phyloP scores from a whole-genome alignment of 2,797 vertebrate genomes.

The Myotis pilosus region DNA sequence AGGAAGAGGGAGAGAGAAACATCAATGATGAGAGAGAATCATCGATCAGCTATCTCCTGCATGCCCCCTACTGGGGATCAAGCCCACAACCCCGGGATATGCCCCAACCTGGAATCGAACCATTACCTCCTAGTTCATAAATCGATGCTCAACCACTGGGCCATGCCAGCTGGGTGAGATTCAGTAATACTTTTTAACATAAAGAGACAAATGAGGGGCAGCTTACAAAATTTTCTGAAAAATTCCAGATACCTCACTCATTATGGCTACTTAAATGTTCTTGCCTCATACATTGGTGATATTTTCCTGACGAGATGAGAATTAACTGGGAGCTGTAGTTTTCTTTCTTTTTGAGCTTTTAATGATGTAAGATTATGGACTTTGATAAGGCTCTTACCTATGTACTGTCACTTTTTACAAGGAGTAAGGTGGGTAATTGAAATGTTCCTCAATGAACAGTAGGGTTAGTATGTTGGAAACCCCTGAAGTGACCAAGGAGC shows the following conservation, averaged over 20 bases:
- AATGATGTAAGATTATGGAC: not conserved
- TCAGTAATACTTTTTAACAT: slow-evolving; percentile 20
- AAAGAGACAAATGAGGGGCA: slow-evolving; percentile 10
- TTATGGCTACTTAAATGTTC: slow-evolving; percentile 1
- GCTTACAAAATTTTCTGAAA: not conserved
- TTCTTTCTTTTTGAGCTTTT: slow-evolving; percentile 7
- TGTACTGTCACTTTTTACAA: not conserved
- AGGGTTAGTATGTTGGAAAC: not conserved
- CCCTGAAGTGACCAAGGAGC: not conserved
- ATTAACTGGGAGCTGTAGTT: not conserved
- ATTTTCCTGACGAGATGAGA: slow-evolving; percentile 5
- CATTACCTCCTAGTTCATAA: too few relatives aligned
- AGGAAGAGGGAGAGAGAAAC: too few relatives aligned
- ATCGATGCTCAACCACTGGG: too few relatives aligned
- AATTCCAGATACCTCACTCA: not conserved
- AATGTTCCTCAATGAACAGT: not conserved
- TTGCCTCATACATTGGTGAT: not conserved
- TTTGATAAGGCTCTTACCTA: slow-evolving; percentile 9
- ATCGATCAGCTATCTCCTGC: too few relatives aligned
- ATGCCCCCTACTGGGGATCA: too few relatives aligned
- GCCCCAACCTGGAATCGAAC: too few relatives aligned
- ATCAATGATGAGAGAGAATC: too few relatives aligned
- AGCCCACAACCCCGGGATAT: too few relatives aligned
- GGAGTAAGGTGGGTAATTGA: not conserved
- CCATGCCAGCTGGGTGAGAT: not conserved